Percentiles rank a stretch among this genome's conserved stretches.
Evolutionary conservation across 2,113 vertebrate species (phyloP).

Genomic region (Scomber japonicus): DNA sequence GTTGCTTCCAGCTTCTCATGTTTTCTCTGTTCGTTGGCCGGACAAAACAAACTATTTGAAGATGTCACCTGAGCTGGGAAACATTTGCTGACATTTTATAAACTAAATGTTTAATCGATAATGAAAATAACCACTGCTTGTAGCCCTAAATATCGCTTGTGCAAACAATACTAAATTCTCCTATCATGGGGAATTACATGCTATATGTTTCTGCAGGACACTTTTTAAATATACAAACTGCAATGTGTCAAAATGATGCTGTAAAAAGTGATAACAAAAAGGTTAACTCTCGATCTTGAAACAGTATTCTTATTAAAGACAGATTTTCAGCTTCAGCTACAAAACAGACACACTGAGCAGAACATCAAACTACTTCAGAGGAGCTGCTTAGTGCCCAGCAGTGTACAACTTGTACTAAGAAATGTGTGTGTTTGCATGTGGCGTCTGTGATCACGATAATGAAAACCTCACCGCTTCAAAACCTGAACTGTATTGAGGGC

Average conservation of each 20-base stretch:
- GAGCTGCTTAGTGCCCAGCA: background rate
- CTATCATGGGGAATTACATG: background rate
- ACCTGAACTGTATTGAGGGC: constrained; percentile 19
- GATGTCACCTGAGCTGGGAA: too few species aligned
- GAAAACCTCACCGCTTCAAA: constrained; percentile 44
- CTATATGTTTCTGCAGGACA: constrained; percentile 4
- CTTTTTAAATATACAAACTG: background rate
- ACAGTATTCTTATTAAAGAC: background rate
- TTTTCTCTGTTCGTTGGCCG: too few species aligned
- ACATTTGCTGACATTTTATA: background rate
- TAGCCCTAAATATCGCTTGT: too few species aligned
- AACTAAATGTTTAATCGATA: background rate
- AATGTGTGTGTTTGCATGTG: background rate
- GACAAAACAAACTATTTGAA: too few species aligned
- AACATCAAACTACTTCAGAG: constrained; percentile 6
- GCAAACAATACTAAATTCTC: background rate
- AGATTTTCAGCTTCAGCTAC: background rate
- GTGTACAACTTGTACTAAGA: background rate
- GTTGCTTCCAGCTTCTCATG: background rate
- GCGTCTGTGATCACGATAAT: constrained; percentile 36
- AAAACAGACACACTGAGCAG: constrained; percentile 2
- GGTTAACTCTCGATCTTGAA: background rate
- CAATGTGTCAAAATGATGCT: background rate
- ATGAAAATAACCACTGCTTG: background rate
- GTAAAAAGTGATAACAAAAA: background rate